Conservation (phyloP, 1,140 invertebrate genomes). For the Hycleus phaleratus region DNA sequence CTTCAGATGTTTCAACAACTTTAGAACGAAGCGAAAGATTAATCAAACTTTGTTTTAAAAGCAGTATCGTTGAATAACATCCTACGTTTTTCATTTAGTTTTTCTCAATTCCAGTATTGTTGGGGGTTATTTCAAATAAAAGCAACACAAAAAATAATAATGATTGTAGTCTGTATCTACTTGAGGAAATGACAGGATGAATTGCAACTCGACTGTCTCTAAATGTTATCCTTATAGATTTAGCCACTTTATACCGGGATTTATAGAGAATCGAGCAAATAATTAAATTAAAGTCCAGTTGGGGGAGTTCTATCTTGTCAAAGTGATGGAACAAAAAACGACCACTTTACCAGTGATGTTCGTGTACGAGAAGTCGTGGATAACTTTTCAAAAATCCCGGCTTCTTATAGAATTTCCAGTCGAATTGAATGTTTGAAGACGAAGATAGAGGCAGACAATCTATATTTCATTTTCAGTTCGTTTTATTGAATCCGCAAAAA, state of each 20-base stretch:
- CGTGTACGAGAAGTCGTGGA: conserved; percentile 1
- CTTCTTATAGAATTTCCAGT: conserved; percentile 16
- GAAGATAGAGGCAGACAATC: conserved; percentile 13
- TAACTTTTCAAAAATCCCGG: conserved; percentile 14
- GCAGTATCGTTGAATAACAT: no score
- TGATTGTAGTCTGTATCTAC: neutral
- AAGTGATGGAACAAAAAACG: neutral
- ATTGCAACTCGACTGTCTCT: neutral
- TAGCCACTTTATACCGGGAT: neutral
- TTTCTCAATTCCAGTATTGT: no score
- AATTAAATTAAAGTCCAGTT: neutral
- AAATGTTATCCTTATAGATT: no score
- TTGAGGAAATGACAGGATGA: neutral
- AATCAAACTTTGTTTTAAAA: no score
- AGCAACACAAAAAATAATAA: neutral
- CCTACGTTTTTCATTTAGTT: no score
- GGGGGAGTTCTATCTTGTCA: neutral
- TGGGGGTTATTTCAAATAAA: no score
- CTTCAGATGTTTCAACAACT: no score
- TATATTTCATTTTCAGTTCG: conserved; percentile 21
- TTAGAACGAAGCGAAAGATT: no score
- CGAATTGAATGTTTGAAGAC: conserved; percentile 10
- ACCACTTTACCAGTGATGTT: neutral
- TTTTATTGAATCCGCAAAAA: conserved; percentile 21
- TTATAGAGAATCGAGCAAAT: neutral